Percentiles rank a stretch among this genome's conserved stretches.
These are phyloP conservation scores for Echiichthys vipera DNA, from an alignment of 2,797 vertebrate genomes.

Conservation along the genomic window DNA sequence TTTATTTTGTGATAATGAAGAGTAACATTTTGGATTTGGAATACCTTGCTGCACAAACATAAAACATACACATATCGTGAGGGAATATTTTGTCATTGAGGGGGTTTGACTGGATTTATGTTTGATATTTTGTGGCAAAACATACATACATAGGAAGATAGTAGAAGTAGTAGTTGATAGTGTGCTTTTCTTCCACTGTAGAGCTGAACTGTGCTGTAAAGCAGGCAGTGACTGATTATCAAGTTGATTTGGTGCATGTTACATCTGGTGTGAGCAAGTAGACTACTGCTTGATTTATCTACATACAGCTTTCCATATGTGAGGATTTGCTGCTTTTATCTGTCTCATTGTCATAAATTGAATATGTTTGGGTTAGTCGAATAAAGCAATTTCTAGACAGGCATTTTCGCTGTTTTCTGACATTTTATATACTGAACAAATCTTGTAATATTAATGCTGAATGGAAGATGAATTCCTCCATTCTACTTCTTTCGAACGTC, in stretches of 20 bases:
- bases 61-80: slow-evolving; percentile 54
- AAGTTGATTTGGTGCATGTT: neutral
- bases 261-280: neutral
- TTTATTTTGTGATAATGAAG: slow-evolving; percentile 13
- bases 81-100: slow-evolving; percentile 32
- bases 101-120: slow-evolving; percentile 63
- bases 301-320: neutral
- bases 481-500: neutral
- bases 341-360: neutral
- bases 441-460: neutral
- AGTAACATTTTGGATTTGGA: slow-evolving; percentile 31
- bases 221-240: neutral
- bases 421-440: slow-evolving; percentile 5
- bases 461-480: neutral
- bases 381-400: neutral
- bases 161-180: neutral
- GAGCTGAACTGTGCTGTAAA: slow-evolving; percentile 47
- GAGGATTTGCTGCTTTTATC: slow-evolving; percentile 1
- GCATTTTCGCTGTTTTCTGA: neutral
- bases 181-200: slow-evolving; percentile 42
- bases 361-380: neutral
- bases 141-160: slow-evolving; percentile 40
- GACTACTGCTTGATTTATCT: neutral
- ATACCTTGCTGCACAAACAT: slow-evolving; percentile 32
- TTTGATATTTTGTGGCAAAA: slow-evolving; percentile 66